These are phyloP conservation scores for Steatocranus sp. DNA, from an alignment of 2,797 vertebrate species.

Conservation along the genomic window DNA sequence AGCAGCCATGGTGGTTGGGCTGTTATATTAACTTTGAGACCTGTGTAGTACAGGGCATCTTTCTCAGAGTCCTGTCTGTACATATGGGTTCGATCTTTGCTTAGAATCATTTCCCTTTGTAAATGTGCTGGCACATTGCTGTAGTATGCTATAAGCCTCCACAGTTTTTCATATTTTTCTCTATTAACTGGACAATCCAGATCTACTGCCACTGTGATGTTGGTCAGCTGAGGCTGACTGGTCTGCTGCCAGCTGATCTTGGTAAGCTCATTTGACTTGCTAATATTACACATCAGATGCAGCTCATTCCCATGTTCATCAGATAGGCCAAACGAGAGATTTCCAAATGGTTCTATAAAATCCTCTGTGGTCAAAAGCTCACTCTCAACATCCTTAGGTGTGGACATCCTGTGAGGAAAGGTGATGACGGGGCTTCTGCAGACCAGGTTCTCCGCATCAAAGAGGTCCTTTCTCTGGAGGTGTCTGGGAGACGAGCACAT, in stretches of 20 bases:
- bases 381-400: conserved; percentile 41
- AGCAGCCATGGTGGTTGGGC: conserved; percentile 83
- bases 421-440: conserved; percentile 80
- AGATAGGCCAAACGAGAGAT: conserved; percentile 80
- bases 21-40: conserved; percentile 77
- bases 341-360: conserved; percentile 73
- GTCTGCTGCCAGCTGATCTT: conserved; percentile 77
- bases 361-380: conserved; percentile 52
- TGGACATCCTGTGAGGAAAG: conserved; percentile 54
- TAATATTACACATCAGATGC: conserved; percentile 76
- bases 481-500: conserved; percentile 77
- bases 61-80: conserved; percentile 82
- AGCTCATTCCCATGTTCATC: conserved; percentile 88
- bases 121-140: conserved; percentile 85
- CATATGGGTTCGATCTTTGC: conserved; percentile 62
- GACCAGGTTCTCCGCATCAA: conserved; percentile 61
- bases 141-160: conserved; percentile 93
- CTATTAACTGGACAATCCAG: conserved; percentile 83
- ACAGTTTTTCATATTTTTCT: conserved; percentile 84
- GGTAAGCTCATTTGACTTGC: conserved; percentile 51
- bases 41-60: conserved; percentile 86
- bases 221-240: conserved; percentile 69
- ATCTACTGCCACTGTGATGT: conserved; percentile 76
- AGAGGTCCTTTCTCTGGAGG: conserved; percentile 73
- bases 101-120: conserved; percentile 66